Evolutionary conservation across 1,140 invertebrate species (phyloP).

Genomic region (Rhopalosiphum padi): DNA sequence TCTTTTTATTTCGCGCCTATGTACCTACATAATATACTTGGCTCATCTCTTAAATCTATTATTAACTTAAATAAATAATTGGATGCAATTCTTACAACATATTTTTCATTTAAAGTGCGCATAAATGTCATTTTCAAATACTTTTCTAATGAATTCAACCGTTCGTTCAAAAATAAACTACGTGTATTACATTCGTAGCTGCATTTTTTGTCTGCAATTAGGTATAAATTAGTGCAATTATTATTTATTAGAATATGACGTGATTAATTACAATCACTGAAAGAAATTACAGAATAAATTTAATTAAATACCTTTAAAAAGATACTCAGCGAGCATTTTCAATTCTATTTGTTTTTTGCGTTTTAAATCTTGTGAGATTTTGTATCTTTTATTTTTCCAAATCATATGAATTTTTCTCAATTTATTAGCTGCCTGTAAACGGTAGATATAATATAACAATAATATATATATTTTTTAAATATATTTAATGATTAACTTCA

Average conservation of each 20-base stretch:
- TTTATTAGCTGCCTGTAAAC: constrained; percentile 33
- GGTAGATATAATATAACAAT: background rate
- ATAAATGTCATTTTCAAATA: constrained; percentile 28
- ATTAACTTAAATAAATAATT: background rate
- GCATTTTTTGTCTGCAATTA: constrained; percentile 48
- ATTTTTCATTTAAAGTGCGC: constrained; percentile 47
- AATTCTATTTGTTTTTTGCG: constrained; percentile 42
- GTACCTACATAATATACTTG: background rate
- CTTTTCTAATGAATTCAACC: constrained; percentile 33
- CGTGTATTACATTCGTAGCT: background rate
- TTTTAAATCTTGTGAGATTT: constrained; percentile 5
- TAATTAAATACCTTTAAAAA: constrained; percentile 39
- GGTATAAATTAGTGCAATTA: background rate
- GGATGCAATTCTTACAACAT: constrained; percentile 4
- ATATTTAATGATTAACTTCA: background rate
- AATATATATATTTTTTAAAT: background rate
- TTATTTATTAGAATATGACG: background rate
- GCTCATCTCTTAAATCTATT: background rate
- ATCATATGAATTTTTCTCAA: constrained; percentile 21
- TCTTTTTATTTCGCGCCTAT: background rate
- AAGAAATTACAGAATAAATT: background rate
- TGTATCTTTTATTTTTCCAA: constrained; percentile 34
- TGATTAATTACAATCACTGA: background rate
- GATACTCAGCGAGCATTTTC: constrained; percentile 27
- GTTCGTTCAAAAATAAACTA: constrained; percentile 32